A percentile compares a stretch with the other conserved stretches of the same genome.
These are phyloP conservation scores for Acanthosoma haemorrhoidale DNA, from an alignment of 2,888 invertebrate species.

Conservation along the genomic window DNA sequence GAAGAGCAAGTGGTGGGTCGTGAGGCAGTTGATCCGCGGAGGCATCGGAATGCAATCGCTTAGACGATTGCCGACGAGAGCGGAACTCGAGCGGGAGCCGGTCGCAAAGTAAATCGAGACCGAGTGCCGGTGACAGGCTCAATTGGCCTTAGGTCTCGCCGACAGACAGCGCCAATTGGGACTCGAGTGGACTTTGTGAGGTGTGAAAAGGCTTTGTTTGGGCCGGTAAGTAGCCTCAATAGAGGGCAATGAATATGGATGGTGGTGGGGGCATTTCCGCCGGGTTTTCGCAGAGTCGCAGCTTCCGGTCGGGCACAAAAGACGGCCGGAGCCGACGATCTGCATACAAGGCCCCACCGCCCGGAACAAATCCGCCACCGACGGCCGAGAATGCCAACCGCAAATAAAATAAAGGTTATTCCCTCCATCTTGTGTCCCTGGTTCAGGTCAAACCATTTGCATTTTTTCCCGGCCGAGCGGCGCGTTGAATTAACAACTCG, in stretches of 20 bases:
- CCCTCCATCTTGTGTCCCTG: slow-evolving; percentile 2
- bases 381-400: slow-evolving; percentile 1
- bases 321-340: slow-evolving; percentile 4
- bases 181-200: slow-evolving; percentile 20
- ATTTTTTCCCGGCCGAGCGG: not conserved
- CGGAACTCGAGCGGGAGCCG: not conserved
- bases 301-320: slow-evolving; percentile 17
- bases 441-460: not conserved
- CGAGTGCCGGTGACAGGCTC: not conserved
- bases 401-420: slow-evolving; percentile 10
- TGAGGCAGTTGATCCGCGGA: no score
- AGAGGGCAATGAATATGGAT: not conserved
- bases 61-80: no score
- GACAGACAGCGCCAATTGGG: not conserved
- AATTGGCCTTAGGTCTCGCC: not conserved
- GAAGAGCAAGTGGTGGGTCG: no score
- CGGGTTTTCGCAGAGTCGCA: slow-evolving; percentile 16
- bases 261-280: slow-evolving; percentile 9
- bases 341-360: slow-evolving; percentile 10
- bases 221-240: slow-evolving; percentile 21
- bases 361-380: slow-evolving; percentile 9
- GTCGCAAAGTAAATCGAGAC: not conserved
- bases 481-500: slow-evolving; percentile 12
- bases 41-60: no score
- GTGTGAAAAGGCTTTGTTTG: slow-evolving; percentile 27